Percentiles rank a stretch among this genome's conserved stretches.
Evolutionary conservation across 64 coral and sea anemone genomes (phyloP).

Genomic region (Montipora sp.): DNA sequence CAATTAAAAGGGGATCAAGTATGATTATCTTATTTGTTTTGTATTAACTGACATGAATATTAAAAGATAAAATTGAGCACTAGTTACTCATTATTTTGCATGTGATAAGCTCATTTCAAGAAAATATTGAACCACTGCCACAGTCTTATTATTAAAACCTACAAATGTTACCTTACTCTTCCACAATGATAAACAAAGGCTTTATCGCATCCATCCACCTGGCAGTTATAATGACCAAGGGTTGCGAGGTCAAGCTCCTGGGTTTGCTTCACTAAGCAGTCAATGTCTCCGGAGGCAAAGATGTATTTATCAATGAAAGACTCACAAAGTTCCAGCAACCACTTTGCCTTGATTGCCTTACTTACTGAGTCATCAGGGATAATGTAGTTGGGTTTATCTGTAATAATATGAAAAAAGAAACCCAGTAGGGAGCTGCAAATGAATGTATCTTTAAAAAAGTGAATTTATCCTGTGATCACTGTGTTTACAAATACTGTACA

Average conservation of each 20-base stretch:
- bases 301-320: conserved; percentile 35
- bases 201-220: background rate
- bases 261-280: background rate
- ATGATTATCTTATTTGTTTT: too few species aligned
- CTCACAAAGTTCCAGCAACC: conserved; percentile 38
- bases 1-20: too few species aligned
- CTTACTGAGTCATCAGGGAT: conserved; percentile 44
- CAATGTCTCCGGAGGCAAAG: conserved; percentile 37
- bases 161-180: background rate
- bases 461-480: background rate
- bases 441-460: background rate
- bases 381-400: conserved; percentile 44
- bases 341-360: conserved; percentile 17
- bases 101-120: background rate
- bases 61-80: too few species aligned
- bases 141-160: background rate
- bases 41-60: too few species aligned
- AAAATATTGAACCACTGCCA: background rate
- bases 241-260: background rate
- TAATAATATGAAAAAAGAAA: background rate
- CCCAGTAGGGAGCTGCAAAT: background rate
- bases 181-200: background rate
- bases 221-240: background rate
- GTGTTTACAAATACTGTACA: too few species aligned
- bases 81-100: too few species aligned